Evolutionary conservation across 2,888 invertebrate species (phyloP).

Genomic region (Sabatieria punctata): DNA sequence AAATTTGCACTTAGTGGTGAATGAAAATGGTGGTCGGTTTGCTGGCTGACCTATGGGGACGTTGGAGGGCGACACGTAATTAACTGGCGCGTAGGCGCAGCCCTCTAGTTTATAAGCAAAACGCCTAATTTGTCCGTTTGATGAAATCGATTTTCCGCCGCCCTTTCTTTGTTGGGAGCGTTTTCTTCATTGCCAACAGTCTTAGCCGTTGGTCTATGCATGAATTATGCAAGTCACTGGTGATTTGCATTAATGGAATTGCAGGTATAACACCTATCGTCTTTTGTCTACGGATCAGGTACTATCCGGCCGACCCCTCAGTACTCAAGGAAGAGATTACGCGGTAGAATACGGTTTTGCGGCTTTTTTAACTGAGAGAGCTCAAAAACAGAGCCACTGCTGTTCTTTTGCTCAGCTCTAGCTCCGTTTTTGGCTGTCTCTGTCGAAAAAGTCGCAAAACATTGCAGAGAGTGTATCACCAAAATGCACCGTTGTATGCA

Average conservation of each 20-base stretch:
- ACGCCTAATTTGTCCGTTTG: no score
- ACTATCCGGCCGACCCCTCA: conserved; percentile 86
- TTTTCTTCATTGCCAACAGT: conserved; percentile 2
- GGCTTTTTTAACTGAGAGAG: no score
- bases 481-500: not conserved
- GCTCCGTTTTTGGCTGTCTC: no score
- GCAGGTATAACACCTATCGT: conserved; percentile 71
- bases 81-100: no score
- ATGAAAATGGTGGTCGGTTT: no score
- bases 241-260: not conserved
- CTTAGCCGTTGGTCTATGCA: not conserved
- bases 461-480: not conserved
- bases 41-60: no score
- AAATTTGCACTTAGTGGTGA: no score
- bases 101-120: no score
- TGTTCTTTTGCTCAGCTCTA: no score
- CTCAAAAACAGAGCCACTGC: no score
- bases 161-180: not conserved
- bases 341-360: conserved; percentile 40
- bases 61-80: no score
- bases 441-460: no score
- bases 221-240: not conserved
- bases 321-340: conserved; percentile 81
- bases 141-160: not conserved
- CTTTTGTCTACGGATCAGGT: conserved; percentile 90